Evolutionary conservation across 2,113 vertebrate species (phyloP), one percentile per base, ranked within the genome.

Genomic region (Morone chrysops): DNA sequence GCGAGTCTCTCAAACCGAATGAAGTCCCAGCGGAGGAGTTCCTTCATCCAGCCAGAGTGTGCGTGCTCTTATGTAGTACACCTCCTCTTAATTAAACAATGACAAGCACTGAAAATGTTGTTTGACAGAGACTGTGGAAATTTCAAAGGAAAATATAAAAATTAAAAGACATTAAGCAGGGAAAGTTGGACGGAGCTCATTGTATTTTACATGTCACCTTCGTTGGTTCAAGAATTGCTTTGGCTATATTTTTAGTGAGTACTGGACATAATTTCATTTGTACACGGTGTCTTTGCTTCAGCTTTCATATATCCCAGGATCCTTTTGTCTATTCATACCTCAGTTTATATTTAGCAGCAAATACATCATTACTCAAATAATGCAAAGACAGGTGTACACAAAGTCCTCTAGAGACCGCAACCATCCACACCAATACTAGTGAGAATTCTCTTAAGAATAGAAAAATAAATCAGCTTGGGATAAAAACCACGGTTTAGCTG

Each of bases 21-120:
- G 22, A 79, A 85, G 86, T 93, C 92, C 83, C 89, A 68, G 84
- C 71, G 83, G 93, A 92, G 86, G 91, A 85, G 89, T 90, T 91
- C 75, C 93, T 92, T 89, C 77, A 86, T 90, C 81, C 71, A 84
- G 81, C 84, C 72, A 14, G 82, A 78, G 84, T 63, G 83, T 70
- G 80, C 62, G 59, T 78, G 89, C 81, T 77, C 82, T 74, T 22
- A 67, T 82, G 77, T 70, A 54, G 79, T 80, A 56, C 89, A 82
- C 83, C 90, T 87, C 86, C 88, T 89, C 89, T 91, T 92, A 92
- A 93, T 94, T 93, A 93, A 86, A 93, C 92, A 93, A 86, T 51
- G 79, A 70, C 79, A 75, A 72, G 78, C 10, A 9, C 72, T 61
- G 82, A 74, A 84, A 82, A 84, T 54, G 54, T 68, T 79, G 77